A percentile compares a stretch with the other conserved stretches of the same genome.
Evolutionary conservation across 2,113 vertebrate genomes (phyloP).

Genomic region (Hippocampus comes): DNA sequence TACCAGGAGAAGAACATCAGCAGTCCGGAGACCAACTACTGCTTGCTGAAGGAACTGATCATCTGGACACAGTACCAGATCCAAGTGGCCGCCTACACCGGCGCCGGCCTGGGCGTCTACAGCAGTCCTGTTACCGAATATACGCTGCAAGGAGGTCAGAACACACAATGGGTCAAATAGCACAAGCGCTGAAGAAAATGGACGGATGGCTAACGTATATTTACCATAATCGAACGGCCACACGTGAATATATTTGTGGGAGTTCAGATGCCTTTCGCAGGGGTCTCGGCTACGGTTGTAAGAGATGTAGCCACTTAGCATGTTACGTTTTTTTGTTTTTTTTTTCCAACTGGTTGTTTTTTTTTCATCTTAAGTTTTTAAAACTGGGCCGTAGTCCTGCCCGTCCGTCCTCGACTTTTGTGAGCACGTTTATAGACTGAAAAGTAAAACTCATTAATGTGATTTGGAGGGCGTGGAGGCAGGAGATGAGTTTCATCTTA

Average conservation of each 20-base stretch:
- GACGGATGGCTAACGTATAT: background rate
- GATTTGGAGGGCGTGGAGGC: conserved; percentile 51
- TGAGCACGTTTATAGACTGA: conserved; percentile 61
- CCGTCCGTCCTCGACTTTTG: conserved; percentile 47
- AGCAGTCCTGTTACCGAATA: conserved; percentile 88
- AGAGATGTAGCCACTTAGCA: conserved; percentile 16
- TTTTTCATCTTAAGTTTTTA: conserved; percentile 48
- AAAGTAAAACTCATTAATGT: conserved; percentile 62
- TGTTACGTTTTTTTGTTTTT: conserved; percentile 28
- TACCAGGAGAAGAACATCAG: conserved; percentile 92
- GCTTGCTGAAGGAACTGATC: conserved; percentile 90
- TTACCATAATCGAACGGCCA: background rate
- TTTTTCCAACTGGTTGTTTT: conserved; percentile 18
- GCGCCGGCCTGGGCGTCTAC: conserved; percentile 86
- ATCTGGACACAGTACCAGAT: conserved; percentile 98
- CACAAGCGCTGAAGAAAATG: background rate
- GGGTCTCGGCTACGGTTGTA: background rate
- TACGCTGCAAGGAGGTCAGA: conserved; percentile 92
- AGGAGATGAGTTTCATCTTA: conserved; percentile 35
- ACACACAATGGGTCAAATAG: background rate
- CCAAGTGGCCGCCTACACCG: conserved; percentile 93
- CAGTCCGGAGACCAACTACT: conserved; percentile 94
- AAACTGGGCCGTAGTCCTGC: conserved; percentile 16
- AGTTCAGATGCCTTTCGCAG: background rate
- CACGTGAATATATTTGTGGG: background rate